Evolutionary conservation across 2,113 vertebrate species (phyloP).

Genomic region (Mionectes macconnelli): DNA sequence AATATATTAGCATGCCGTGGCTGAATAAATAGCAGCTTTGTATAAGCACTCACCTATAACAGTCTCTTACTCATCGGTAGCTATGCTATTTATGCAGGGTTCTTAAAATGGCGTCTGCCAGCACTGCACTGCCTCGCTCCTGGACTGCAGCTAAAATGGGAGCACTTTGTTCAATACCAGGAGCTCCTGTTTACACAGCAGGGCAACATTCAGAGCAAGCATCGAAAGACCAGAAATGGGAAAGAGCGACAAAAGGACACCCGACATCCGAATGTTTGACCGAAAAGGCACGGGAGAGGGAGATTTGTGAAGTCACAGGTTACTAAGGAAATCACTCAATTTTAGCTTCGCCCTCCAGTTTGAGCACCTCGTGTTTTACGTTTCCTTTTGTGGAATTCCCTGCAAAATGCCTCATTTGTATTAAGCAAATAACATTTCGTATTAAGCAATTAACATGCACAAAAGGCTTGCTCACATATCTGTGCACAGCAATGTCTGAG

Average conservation of each 20-base stretch:
- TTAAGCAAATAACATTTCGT: neutral
- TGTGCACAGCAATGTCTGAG: neutral
- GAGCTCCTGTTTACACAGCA: slow-evolving; percentile 67
- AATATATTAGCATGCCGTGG: slow-evolving; percentile 71
- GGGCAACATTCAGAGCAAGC: slow-evolving; percentile 62
- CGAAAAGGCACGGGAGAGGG: slow-evolving; percentile 60
- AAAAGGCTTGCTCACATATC: neutral
- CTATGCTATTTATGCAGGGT: slow-evolving; percentile 85
- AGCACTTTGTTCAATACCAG: slow-evolving; percentile 80
- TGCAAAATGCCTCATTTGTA: neutral
- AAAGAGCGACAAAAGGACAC: slow-evolving; percentile 67
- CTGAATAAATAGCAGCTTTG: slow-evolving; percentile 76
- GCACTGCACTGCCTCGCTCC: slow-evolving; percentile 80
- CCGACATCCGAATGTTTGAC: slow-evolving; percentile 68
- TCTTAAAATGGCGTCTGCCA: slow-evolving; percentile 87
- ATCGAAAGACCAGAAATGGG: slow-evolving; percentile 71
- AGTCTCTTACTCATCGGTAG: slow-evolving; percentile 82
- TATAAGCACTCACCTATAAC: slow-evolving; percentile 85
- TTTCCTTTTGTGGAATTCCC: slow-evolving; percentile 11
- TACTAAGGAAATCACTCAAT: slow-evolving; percentile 73
- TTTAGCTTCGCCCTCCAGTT: slow-evolving; percentile 45
- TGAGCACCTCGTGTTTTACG: neutral
- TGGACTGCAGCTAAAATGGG: slow-evolving; percentile 83
- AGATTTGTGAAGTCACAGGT: slow-evolving; percentile 76
- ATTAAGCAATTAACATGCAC: neutral